phyloP scores from a whole-genome alignment of 2,888 invertebrate genomes.

The Belgica antarctica region DNA sequence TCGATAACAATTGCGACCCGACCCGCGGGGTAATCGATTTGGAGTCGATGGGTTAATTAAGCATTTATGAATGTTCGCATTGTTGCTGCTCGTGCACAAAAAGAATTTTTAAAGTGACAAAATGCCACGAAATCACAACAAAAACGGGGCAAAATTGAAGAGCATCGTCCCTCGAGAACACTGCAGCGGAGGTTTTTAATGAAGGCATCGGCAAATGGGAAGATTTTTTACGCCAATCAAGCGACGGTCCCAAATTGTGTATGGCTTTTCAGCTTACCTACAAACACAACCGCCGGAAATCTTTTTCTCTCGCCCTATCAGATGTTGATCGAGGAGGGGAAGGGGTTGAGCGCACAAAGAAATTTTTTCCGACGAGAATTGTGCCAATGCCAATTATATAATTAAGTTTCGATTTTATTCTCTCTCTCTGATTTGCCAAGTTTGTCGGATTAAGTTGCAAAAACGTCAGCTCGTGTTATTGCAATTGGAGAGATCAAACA shows the following conservation, averaged over 20 bases:
- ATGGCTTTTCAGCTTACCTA: conserved; percentile 15
- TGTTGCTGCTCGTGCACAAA: not conserved
- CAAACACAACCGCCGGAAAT: not conserved
- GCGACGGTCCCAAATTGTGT: not conserved
- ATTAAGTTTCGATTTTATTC: conserved; percentile 12
- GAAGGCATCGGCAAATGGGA: not conserved
- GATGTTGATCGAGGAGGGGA: not conserved
- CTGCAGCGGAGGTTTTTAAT: conserved; percentile 6
- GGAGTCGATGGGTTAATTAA: conserved; percentile 25
- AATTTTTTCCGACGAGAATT: not conserved
- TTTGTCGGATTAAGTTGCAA: not conserved
- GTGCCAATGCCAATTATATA: conserved; percentile 33
- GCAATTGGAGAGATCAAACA: not conserved
- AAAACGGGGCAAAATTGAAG: not conserved
- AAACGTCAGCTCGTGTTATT: not conserved
- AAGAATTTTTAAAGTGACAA: conserved; percentile 15
- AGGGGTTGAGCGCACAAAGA: not conserved
- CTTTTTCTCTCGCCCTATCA: conserved; percentile 10
- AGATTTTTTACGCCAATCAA: conserved; percentile 30
- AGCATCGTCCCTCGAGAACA: conserved; percentile 3
- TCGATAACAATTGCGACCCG: not conserved
- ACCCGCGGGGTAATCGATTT: conserved; percentile 17
- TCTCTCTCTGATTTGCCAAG: not conserved
- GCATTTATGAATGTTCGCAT: conserved; percentile 23
- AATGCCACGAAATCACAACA: conserved; percentile 32